phyloP scores from a whole-genome alignment of 2,113 vertebrate species.

The Vimba vimba region DNA sequence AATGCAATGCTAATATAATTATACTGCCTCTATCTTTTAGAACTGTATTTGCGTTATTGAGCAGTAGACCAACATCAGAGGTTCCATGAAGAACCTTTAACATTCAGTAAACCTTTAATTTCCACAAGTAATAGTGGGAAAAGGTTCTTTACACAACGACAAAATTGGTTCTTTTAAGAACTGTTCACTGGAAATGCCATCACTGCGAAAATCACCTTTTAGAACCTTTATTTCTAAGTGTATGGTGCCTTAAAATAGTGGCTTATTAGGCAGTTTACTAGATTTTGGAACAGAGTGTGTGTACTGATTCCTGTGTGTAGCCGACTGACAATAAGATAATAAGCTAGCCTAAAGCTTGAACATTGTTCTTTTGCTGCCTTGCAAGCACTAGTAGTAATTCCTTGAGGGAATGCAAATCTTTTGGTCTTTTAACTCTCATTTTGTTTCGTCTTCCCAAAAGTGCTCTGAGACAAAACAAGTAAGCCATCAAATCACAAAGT shows the following conservation, averaged over 20 bases:
- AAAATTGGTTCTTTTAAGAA: too few species aligned
- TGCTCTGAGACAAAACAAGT: slow-evolving; percentile 57
- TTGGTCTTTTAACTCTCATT: not conserved
- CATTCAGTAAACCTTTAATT: too few species aligned
- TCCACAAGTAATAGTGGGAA: too few species aligned
- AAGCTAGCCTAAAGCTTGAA: not conserved
- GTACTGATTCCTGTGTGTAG: not conserved
- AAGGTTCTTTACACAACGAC: too few species aligned
- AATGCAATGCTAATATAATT: not conserved
- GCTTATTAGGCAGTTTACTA: not conserved
- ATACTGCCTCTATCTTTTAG: not conserved
- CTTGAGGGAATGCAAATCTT: not conserved
- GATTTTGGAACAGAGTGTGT: not conserved
- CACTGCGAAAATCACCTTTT: too few species aligned
- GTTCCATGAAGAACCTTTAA: too few species aligned
- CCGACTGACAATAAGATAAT: not conserved
- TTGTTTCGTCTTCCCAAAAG: slow-evolving; percentile 50
- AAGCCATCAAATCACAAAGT: slow-evolving; percentile 63
- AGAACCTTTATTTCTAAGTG: not conserved
- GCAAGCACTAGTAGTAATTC: not conserved
- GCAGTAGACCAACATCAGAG: not conserved
- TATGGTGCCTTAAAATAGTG: not conserved
- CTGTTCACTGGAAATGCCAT: too few species aligned
- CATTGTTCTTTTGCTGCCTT: slow-evolving; percentile 13
- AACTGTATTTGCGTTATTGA: not conserved